These are phyloP conservation scores for Pemphigus obesinymphae DNA, from an alignment of 1,140 invertebrate genomes.

Conservation along the genomic window DNA sequence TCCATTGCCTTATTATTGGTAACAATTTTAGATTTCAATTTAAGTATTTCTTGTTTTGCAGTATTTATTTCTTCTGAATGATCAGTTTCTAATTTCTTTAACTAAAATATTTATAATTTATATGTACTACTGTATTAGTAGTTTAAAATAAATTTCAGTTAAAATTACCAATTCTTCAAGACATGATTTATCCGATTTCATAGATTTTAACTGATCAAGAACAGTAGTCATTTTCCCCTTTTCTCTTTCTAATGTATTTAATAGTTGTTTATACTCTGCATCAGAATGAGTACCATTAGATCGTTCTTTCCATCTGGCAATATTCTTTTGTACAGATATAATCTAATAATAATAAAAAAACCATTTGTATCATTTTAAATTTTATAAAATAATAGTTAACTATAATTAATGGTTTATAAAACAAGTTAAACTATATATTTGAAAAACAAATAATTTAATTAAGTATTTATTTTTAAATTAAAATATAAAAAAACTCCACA, in stretches of 20 bases:
- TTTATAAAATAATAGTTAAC: too few relatives aligned
- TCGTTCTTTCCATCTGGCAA: constrained; percentile 32
- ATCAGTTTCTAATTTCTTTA: constrained; percentile 26
- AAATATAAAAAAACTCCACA: too few relatives aligned
- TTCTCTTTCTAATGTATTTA: constrained; percentile 32
- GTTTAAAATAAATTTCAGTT: background rate
- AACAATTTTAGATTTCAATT: constrained; percentile 21
- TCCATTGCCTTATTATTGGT: constrained; percentile 7
- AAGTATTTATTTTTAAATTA: too few relatives aligned
- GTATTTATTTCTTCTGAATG: constrained; percentile 36
- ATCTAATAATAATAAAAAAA: background rate
- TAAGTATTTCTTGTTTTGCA: constrained; percentile 14
- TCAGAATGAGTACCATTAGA: constrained; percentile 23
- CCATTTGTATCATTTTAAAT: too few relatives aligned
- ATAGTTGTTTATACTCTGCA: constrained; percentile 17
- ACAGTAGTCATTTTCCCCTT: constrained; percentile 30
- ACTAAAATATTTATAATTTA: background rate
- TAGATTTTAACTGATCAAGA: constrained; percentile 35
- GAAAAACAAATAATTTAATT: too few relatives aligned
- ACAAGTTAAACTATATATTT: too few relatives aligned
- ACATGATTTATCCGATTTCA: constrained; percentile 36
- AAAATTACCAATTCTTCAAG: constrained; percentile 37
- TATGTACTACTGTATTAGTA: background rate
- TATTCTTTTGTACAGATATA: background rate
- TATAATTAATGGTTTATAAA: too few relatives aligned